Conservation (phyloP, 2,113 vertebrate species). For the Ceyx melanurus region DNA sequence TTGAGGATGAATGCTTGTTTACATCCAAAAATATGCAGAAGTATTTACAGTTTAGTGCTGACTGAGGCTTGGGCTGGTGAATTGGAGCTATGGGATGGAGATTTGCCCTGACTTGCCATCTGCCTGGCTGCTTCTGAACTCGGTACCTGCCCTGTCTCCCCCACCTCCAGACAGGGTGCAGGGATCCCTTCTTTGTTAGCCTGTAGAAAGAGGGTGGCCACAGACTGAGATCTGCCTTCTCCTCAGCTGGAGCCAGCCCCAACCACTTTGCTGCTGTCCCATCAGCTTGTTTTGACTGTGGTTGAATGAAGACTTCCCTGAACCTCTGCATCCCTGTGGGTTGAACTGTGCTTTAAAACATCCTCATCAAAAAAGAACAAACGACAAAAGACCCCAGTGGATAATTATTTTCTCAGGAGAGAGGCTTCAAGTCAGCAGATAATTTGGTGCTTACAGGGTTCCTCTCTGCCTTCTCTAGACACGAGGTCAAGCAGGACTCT, state of each 20-base stretch:
- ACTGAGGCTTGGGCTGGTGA: background rate
- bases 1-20: background rate
- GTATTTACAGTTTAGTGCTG: background rate
- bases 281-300: background rate
- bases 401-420: background rate
- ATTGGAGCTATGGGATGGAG: background rate
- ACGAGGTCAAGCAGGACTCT: background rate
- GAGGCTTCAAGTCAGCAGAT: background rate
- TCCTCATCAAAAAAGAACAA: background rate
- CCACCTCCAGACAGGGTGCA: accelerated
- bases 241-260: background rate
- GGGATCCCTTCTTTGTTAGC: background rate
- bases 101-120: background rate
- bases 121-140: background rate
- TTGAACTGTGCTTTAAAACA: background rate
- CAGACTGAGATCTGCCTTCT: background rate
- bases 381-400: background rate
- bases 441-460: background rate
- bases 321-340: background rate
- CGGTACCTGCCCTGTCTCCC: background rate
- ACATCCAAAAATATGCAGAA: background rate
- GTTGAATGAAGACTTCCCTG: background rate
- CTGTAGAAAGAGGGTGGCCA: too few relatives aligned
- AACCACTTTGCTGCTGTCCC: background rate
- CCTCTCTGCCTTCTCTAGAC: background rate